Evolutionary conservation across 2,888 invertebrate species (phyloP).

Genomic region (Cryptophagus acutangulus): DNA sequence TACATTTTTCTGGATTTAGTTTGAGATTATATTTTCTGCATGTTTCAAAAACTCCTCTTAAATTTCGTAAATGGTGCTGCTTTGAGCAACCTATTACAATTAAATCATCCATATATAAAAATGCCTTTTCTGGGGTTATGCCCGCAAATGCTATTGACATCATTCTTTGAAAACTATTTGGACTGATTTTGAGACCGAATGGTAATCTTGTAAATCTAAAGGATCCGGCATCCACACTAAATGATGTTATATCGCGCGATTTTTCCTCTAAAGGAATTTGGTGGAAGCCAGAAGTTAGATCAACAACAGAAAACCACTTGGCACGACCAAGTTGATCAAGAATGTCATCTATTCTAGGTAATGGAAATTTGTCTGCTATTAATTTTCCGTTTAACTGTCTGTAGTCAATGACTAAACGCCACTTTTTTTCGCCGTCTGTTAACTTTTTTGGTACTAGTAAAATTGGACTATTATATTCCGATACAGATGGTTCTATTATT

Average conservation of each 20-base stretch:
- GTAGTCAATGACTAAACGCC: slow-evolving; percentile 21
- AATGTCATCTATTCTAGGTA: slow-evolving; percentile 23
- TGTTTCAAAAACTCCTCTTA: slow-evolving; percentile 13
- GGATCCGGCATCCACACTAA: slow-evolving; percentile 19
- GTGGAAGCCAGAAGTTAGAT: slow-evolving; percentile 20
- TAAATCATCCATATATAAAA: slow-evolving; percentile 30
- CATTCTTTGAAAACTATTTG: slow-evolving; percentile 28
- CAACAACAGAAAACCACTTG: slow-evolving; percentile 22
- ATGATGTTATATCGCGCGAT: slow-evolving; percentile 22
- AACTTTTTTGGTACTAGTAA: slow-evolving; percentile 26
- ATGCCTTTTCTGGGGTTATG: slow-evolving; percentile 19
- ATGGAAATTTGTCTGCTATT: slow-evolving; percentile 20
- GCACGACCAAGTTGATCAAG: slow-evolving; percentile 21
- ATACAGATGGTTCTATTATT: slow-evolving; percentile 21
- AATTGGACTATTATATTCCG: slow-evolving; percentile 24
- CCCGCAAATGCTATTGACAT: slow-evolving; percentile 29
- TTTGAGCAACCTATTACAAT: slow-evolving; percentile 25
- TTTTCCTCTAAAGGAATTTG: slow-evolving; percentile 18
- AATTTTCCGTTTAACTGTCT: slow-evolving; percentile 19
- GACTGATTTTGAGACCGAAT: slow-evolving; percentile 25
- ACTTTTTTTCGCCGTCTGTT: slow-evolving; percentile 14
- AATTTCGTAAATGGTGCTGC: slow-evolving; percentile 12
- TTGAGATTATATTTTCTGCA: slow-evolving; percentile 10
- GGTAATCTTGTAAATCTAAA: slow-evolving; percentile 24
- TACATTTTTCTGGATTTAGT: slow-evolving; percentile 22